These are phyloP conservation scores for Pectinophora gossypiella DNA, from an alignment of 1,140 invertebrate genomes.

Conservation along the genomic window DNA sequence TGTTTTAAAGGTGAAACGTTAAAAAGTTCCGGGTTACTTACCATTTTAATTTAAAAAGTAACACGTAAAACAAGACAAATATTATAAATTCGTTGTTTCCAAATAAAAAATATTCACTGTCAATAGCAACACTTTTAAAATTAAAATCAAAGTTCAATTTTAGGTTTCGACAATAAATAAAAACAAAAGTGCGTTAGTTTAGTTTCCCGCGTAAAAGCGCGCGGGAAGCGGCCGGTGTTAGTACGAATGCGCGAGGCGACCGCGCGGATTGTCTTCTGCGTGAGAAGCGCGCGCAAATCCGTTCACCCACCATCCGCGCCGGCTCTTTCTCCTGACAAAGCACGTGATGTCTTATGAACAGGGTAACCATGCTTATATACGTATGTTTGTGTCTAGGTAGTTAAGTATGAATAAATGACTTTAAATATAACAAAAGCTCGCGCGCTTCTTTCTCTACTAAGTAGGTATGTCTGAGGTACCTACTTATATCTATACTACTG, in stretches of 20 bases:
- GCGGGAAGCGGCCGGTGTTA: neutral
- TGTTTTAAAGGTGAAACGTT: too few relatives aligned
- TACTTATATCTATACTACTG: too few relatives aligned
- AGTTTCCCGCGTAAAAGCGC: constrained; percentile 33
- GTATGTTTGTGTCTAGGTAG: too few relatives aligned
- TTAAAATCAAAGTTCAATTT: neutral
- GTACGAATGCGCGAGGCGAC: constrained; percentile 44
- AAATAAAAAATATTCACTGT: neutral
- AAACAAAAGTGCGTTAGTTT: too few relatives aligned
- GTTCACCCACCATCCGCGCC: constrained; percentile 33
- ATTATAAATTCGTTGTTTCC: neutral
- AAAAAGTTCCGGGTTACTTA: too few relatives aligned
- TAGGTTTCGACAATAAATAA: neutral
- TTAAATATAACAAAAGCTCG: too few relatives aligned
- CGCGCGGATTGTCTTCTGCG: constrained; percentile 44
- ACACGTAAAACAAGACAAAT: neutral
- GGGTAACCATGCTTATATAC: neutral
- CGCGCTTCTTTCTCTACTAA: too few relatives aligned
- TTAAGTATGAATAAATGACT: too few relatives aligned
- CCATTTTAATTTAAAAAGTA: neutral
- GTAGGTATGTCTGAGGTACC: too few relatives aligned
- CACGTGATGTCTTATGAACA: constrained; percentile 41
- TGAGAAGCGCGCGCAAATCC: constrained; percentile 22
- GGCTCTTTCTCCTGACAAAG: constrained; percentile 52
- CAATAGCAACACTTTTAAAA: neutral